Base-by-base conservation (phyloP, 2,113 vertebrate species). In the Brachyhypopomus occidentalis region DNA sequence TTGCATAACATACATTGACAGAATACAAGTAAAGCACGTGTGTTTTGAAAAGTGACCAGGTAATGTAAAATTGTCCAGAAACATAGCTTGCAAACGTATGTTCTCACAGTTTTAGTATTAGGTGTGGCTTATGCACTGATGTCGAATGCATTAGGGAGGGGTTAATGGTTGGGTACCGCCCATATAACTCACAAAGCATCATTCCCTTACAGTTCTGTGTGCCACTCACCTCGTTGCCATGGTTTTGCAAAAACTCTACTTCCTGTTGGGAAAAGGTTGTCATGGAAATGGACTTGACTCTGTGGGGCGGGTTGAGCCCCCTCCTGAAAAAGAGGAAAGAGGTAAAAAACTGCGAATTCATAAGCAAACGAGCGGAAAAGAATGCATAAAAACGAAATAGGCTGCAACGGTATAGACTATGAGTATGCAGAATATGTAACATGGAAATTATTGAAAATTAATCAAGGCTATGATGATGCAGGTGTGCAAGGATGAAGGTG, bases 231-330 rank as follows among this genome's bases (percentile, higher is more conserved):
- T 97, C 95, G 17, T 97, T 97, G 88, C 96, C 96, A 72, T 95
- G 95, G 86, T 95, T 94, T 83, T 96, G 96, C 72, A 97, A 93
- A 88, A 96, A 97, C 59, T 96, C 89, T 41, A 97, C 95, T 92
- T 97, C 96, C 84, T 94, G 91, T 90, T 96, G 96, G 6, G 96
- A 95, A 92, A 97, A 97, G 85, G 96, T 97, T 85, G 96, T 97
- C 96, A 97, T 97, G 93, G 96, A 97, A 91, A 97, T 97, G 58
- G 96, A 96, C 86, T 97, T 97, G 89, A 97, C 95, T 82, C 96
- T 93, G 78, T 97, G 96, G 74, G 96, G 96, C 71, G 96, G 96
- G 79, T 97, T 97, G 87, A 97, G 94, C 83, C 96, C 96, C 93
- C 96, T 94, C 91, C 96, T 97, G 87, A 69, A 87, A 91, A 60